Conservation (phyloP, 1,140 invertebrate species). For the Sminthurinus signatus region DNA sequence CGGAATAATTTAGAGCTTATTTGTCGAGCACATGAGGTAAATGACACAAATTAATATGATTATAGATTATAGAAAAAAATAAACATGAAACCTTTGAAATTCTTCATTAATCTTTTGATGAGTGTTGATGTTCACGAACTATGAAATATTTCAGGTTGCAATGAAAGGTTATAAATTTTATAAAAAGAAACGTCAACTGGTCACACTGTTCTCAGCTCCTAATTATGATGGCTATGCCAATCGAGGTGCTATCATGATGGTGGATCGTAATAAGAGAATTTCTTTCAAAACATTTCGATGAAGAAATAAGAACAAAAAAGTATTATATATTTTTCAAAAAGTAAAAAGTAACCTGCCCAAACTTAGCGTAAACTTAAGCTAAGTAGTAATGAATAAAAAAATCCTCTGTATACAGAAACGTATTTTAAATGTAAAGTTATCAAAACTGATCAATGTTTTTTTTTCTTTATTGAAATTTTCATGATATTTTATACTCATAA, state of each 20-base stretch:
- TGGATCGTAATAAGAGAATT: background rate
- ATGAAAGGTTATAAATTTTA: slow-evolving; percentile 14
- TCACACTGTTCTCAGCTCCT: slow-evolving; percentile 2
- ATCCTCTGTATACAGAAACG: background rate
- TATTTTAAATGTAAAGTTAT: background rate
- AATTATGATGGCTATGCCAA: slow-evolving; percentile 4
- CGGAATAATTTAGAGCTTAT: slow-evolving; percentile 51
- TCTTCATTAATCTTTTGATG: too few relatives aligned
- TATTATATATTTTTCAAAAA: background rate
- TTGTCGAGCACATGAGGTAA: slow-evolving; percentile 51
- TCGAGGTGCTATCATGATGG: background rate
- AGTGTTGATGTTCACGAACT: too few relatives aligned
- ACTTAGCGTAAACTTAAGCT: background rate
- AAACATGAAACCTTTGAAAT: too few relatives aligned
- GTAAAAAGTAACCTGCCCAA: too few relatives aligned
- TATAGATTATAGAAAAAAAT: too few relatives aligned
- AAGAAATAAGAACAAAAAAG: background rate
- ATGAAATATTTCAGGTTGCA: slow-evolving; percentile 12
- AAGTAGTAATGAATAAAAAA: background rate
- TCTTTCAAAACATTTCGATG: background rate
- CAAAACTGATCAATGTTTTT: too few relatives aligned
- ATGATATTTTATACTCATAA: too few relatives aligned
- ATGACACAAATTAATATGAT: too few relatives aligned
- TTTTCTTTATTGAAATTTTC: too few relatives aligned
- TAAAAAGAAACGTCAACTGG: background rate